Evolutionary conservation across 2,888 invertebrate species (phyloP).

Genomic region (Dicycla oo): DNA sequence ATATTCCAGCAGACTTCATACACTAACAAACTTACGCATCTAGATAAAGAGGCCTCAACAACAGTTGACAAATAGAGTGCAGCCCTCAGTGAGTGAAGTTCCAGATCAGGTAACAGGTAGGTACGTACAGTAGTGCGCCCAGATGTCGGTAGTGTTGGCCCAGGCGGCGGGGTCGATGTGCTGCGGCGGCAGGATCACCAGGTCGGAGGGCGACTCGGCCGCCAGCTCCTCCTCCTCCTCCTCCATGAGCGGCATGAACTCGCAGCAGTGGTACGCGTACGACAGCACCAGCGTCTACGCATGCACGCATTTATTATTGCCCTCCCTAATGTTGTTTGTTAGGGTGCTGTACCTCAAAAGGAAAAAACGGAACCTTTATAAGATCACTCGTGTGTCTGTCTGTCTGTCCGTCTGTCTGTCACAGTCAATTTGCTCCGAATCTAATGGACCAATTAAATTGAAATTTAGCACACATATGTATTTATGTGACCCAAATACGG

Average conservation of each 20-base stretch:
- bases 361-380: no score
- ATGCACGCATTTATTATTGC: constrained; percentile 32
- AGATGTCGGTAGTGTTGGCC: constrained; percentile 95
- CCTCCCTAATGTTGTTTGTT: not conserved
- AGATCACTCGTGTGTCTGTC: no score
- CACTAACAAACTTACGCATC: not conserved
- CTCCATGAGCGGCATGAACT: constrained; percentile 93
- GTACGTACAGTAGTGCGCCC: constrained; percentile 95
- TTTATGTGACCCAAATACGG: no score
- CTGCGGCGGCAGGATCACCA: constrained; percentile 83
- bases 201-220: constrained; percentile 82
- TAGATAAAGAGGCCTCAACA: no score
- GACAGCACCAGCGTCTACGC: constrained; percentile 94
- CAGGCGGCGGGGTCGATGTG: constrained; percentile 92
- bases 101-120: not conserved
- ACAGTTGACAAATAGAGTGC: not conserved
- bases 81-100: not conserved
- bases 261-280: constrained; percentile 99
- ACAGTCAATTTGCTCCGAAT: no score
- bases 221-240: constrained; percentile 91
- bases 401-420: no score
- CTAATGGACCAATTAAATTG: no score
- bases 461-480: no score
- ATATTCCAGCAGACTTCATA: not conserved
- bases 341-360: no score